Percentiles rank a stretch among this genome's conserved stretches.
Evolutionary conservation across 2,888 invertebrate genomes (phyloP).

Genomic region (Poecilus cupreus): DNA sequence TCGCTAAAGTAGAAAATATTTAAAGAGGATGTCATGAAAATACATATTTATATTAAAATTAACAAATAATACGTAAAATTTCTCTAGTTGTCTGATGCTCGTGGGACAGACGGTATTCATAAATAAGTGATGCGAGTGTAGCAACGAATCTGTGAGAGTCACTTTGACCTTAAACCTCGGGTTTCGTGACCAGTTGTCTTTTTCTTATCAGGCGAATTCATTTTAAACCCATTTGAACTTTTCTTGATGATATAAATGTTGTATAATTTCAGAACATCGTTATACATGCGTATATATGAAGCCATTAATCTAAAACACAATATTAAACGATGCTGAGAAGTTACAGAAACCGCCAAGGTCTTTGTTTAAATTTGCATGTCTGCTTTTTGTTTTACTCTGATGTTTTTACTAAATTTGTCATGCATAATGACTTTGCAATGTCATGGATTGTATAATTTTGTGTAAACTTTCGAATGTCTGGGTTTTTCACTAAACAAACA

Average conservation of each 20-base stretch:
- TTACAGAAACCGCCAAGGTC: no score
- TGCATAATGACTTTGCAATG: conserved; percentile 17
- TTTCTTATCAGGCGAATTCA: conserved; percentile 48
- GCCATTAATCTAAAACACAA: not conserved
- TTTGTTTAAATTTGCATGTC: not conserved
- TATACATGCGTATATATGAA: not conserved
- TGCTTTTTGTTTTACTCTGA: conserved; percentile 13
- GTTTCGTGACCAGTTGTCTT: conserved; percentile 39
- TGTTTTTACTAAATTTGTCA: conserved; percentile 25
- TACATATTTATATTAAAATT: conserved; percentile 3
- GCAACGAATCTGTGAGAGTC: conserved; percentile 36
- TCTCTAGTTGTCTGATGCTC: not conserved
- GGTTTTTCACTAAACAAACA: not conserved
- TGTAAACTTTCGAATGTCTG: conserved; percentile 9
- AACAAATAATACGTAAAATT: conserved; percentile 15
- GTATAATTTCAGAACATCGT: conserved; percentile 20
- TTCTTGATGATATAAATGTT: conserved; percentile 44
- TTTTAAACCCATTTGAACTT: conserved; percentile 48
- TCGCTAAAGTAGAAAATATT: no score
- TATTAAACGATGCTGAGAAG: not conserved
- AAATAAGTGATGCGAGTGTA: conserved; percentile 26
- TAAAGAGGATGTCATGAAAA: no score
- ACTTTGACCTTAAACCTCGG: conserved; percentile 43
- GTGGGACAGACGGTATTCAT: not conserved
- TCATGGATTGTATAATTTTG: conserved; percentile 22